Evolutionary conservation across 2,113 vertebrate genomes (phyloP), one percentile per base, ranked within the genome.

Genomic region (Bos taurus): DNA sequence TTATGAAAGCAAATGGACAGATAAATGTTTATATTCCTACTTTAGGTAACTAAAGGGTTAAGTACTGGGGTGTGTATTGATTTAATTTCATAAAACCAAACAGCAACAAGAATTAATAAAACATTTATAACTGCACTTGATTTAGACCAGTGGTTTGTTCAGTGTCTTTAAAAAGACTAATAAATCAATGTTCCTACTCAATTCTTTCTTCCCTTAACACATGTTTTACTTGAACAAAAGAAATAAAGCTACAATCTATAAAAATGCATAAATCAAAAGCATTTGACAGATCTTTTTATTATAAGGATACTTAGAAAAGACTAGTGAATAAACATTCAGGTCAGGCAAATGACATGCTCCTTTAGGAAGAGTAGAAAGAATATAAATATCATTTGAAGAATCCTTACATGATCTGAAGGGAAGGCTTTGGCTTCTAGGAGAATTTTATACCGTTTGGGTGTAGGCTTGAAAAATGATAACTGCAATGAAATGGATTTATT

Each of bases 381-480:
- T 97, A 98, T 33, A 99, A 98, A 98, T 97, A 98, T 43, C 25
- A 97, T 98, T 74, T 94, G 83, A 92, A 98, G 98, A 98, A 98
- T 95, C 90, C 99, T 99, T 99, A 99, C 99, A 43, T 99, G 99
- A 98, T 99, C 99, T 88, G 99, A 99, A 14, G 99, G 99, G 98
- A 99, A 99, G 78, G 99, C 99, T 97, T 98, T 99, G 94, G 99
- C 98, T 98, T 99, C 99, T 43, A 99, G 99, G 59, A 99, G 99
- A 98, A 99, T 99, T 99, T 99, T 99, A 97, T 99, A 98, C 2
- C 99, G 99, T 86, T 98, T 98, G 57, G 99, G 86, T 4, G 99
- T 99, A 62, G 99, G 99, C 83, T 99, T 99, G 98, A 99, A 99
- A 98, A 99, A 99, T 40, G 99, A 99, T 59, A 99, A 98, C 99